These are phyloP conservation scores for Drosophila ambigua DNA, from an alignment of 1,140 invertebrate species.

Conservation along the genomic window DNA sequence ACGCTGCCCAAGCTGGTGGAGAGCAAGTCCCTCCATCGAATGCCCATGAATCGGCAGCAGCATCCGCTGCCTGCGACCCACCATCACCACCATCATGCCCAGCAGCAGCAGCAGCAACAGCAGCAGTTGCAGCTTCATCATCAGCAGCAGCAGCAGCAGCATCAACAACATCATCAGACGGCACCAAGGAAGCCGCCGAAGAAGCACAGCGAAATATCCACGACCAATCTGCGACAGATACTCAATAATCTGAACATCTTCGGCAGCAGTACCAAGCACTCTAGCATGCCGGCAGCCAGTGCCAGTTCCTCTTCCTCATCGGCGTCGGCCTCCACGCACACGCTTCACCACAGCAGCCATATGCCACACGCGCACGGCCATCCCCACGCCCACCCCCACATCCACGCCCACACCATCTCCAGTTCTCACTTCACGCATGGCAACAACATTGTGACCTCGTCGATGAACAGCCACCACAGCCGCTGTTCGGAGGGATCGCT, in stretches of 20 bases:
- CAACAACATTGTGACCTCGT: constrained; percentile 75
- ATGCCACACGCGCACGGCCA: constrained; percentile 18
- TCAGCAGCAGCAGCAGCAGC: constrained; percentile 40
- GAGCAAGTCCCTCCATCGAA: constrained; percentile 58
- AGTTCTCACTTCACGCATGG: constrained; percentile 66
- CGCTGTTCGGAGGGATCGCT: constrained; percentile 80
- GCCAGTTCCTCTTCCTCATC: constrained; percentile 42
- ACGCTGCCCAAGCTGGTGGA: constrained; percentile 37
- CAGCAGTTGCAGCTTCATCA: constrained; percentile 35
- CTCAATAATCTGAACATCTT: constrained; percentile 92
- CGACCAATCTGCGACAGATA: constrained; percentile 89
- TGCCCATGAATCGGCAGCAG: constrained; percentile 74
- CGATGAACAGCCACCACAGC: constrained; percentile 82
- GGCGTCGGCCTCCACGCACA: constrained; percentile 21
- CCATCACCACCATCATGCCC: constrained; percentile 33
- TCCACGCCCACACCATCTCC: constrained; percentile 12
- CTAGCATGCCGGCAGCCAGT: constrained; percentile 32
- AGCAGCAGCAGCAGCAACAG: constrained; percentile 33
- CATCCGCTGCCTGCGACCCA: constrained; percentile 63
- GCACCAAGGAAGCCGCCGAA: constrained; percentile 77
- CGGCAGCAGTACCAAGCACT: constrained; percentile 85
- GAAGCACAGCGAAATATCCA: constrained; percentile 78
- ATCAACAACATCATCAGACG: constrained; percentile 34
- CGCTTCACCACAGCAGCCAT: constrained; percentile 35
- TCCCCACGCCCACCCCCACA: constrained; percentile 17